Base-by-base conservation (phyloP, 2,113 vertebrate genomes). In the Tetraodon nigroviridis region DNA sequence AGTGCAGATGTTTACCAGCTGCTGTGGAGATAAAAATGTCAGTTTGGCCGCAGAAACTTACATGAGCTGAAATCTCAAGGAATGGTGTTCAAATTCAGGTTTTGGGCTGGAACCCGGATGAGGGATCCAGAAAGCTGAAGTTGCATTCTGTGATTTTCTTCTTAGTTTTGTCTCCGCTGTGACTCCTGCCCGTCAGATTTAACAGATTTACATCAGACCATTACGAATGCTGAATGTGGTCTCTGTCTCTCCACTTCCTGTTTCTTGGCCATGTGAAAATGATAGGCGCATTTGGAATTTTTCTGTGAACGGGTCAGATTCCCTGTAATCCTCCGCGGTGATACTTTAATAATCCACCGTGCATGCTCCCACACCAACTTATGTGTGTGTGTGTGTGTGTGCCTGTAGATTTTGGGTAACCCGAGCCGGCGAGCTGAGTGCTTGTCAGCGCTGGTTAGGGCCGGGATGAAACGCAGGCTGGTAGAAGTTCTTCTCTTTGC, bases 401-500 rank as follows among this genome's bases (percentile, higher is more conserved):
- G 48, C 24, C 52, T 71, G 61, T n/a, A 64, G 67, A 75, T 49
- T 6, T 37, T 51, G 56, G 59, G 85, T 76, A 87, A 82, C 73
- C 47, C 50, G 69, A 81, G 21, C 73, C 22, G 21, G 71, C n/a
- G 17, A 69, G 59, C 70, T 61, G 72, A 83, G 78, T 66, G 78
- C 73, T 69, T 76, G 80, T 86, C 84, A 79, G 77, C 74, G 72
- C 70, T 82, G 77, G 81, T 88, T 84, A 84, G 75, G 61, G 58
- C 12, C 49, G 64, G 62, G 74, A 64, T 65, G 68, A 76, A 71
- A 49, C 67, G 71, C 82, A 69, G 61, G 54, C 66, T 74, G 63
- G 56, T 75, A 66, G 65, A 81, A 77, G 81, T 78, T 63, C 51
- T 54, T 68, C 55, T 69, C 55, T 83, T 80, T 85, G 80, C 76